phyloP scores from a whole-genome alignment of 2,888 invertebrate genomes.

The Tetragonisca angustula region DNA sequence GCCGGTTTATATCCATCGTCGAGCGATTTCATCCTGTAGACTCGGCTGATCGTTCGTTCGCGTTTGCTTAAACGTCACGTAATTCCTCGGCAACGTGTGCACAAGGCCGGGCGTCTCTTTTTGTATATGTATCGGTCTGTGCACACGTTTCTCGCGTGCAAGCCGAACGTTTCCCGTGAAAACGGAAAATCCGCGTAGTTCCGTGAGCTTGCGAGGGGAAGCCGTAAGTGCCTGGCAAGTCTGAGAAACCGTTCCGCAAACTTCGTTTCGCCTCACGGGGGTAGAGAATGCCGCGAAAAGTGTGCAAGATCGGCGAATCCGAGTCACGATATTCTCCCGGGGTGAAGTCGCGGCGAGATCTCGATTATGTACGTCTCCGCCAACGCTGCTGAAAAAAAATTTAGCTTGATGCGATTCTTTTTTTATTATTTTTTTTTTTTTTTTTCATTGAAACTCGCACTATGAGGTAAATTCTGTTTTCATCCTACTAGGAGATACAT shows the following conservation, averaged over 20 bases:
- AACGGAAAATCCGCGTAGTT: conserved; percentile 54
- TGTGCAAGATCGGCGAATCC: conserved; percentile 62
- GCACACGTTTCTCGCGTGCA: conserved; percentile 33
- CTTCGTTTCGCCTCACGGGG: conserved; percentile 61
- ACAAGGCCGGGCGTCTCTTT: not conserved
- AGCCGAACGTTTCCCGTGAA: conserved; percentile 40
- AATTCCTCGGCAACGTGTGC: conserved; percentile 24
- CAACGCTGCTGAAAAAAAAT: conserved; percentile 28
- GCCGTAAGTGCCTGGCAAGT: conserved; percentile 56
- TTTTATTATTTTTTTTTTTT: not conserved
- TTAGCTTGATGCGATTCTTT: conserved; percentile 25
- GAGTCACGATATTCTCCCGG: conserved; percentile 63
- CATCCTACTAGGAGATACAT: not conserved
- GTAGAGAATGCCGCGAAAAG: conserved; percentile 59
- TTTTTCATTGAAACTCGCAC: conserved; percentile 43
- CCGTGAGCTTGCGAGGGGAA: conserved; percentile 29
- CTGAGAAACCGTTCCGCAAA: conserved; percentile 66
- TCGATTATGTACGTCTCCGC: conserved; percentile 34
- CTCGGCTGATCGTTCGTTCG: conserved; percentile 7
- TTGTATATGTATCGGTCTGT: not conserved
- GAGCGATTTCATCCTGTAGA: not conserved
- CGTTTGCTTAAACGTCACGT: conserved; percentile 32
- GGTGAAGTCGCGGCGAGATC: conserved; percentile 39
- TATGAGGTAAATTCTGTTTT: too few species aligned
- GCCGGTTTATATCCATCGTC: not conserved